phyloP scores from a whole-genome alignment of 2,797 vertebrate genomes.

The Diplodus puntazzo region DNA sequence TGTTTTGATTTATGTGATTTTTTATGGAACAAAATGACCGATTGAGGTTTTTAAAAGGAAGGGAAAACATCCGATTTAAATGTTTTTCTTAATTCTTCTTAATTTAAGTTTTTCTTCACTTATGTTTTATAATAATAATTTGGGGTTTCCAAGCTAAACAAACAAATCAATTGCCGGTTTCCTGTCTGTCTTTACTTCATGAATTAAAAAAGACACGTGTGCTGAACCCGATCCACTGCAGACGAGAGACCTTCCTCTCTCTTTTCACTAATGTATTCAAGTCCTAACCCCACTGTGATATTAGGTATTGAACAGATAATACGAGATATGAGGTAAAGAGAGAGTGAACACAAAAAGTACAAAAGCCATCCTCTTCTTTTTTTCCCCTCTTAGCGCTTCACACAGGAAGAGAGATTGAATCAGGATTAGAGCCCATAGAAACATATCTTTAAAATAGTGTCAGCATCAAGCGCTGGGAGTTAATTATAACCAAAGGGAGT shows the following conservation, averaged over 20 bases:
- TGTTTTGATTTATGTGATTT: conserved; percentile 54
- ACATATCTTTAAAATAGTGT: conserved; percentile 71
- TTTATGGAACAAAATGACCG: conserved; percentile 4
- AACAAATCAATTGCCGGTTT: conserved; percentile 19
- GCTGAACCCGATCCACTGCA: neutral
- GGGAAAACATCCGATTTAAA: conserved; percentile 19
- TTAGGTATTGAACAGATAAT: conserved; percentile 32
- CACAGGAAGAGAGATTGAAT: conserved; percentile 48
- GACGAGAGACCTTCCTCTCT: conserved; percentile 1
- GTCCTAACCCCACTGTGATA: conserved; percentile 33
- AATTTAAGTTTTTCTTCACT: conserved; percentile 1
- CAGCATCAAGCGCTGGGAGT: conserved; percentile 54
- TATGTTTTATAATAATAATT: neutral
- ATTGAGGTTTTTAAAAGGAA: conserved; percentile 7
- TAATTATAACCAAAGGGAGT: conserved; percentile 73
- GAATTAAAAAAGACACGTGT: neutral
- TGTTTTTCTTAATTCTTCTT: neutral
- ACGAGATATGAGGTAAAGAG: conserved; percentile 12
- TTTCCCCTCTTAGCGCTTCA: conserved; percentile 34
- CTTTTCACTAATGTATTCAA: conserved; percentile 10
- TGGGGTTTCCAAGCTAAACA: conserved; percentile 5
- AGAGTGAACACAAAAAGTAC: conserved; percentile 42
- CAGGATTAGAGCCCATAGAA: conserved; percentile 66
- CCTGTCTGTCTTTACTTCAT: neutral
- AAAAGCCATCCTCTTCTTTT: conserved; percentile 9